Evolutionary conservation across 2,113 vertebrate genomes (phyloP), one percentile per base, ranked within the genome.

Genomic region (Amblyornis subalaris): DNA sequence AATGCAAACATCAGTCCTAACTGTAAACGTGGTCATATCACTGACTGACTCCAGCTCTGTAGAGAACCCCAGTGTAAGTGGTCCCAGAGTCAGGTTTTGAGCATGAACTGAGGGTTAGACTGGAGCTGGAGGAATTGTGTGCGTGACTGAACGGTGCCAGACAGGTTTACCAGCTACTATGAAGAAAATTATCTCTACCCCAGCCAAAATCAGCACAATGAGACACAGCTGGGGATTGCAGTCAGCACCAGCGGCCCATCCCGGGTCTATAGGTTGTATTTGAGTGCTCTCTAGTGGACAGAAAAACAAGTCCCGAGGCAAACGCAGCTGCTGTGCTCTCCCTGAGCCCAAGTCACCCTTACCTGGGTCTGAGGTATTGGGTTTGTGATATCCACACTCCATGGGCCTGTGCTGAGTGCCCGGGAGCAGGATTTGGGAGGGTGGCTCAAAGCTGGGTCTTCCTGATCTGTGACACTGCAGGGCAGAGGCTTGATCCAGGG

Each of bases 281-380:
- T 57, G 91, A 88, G 85, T 90, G 94, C 96, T 81, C 95, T 95
- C 96, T 97, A 95, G 93, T 57, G 96, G 95, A 42, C 75, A 92
- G 55, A 90, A 55, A 85, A 69, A 53, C 25, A 6, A 82, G n/a
- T 79, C 31, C 71, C 25, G 64, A 74, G 15, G 24, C 23, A n/a
- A 90, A n/a, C 42, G n/a, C 5, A 18, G 20, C 28, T 29, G 22
- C 50, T 48, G 29, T 10, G 7, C 14, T 6, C 23, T 2, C 12
- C 29, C 25, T 17, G 50, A 75, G 23, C 25, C 0, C 1, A 23
- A 60, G 29, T 9, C 44, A 26, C 13, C 7, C 50, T 54, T 26
- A 26, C 13, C 18, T 7, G 33, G 15, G 14, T 31, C 44, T 58
- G 33, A 69, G 57, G 31, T 64, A 10, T 2, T 47, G 25, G 11